These are phyloP conservation scores for Thymelicus lineola DNA, from an alignment of 2,888 invertebrate species.

Conservation along the genomic window DNA sequence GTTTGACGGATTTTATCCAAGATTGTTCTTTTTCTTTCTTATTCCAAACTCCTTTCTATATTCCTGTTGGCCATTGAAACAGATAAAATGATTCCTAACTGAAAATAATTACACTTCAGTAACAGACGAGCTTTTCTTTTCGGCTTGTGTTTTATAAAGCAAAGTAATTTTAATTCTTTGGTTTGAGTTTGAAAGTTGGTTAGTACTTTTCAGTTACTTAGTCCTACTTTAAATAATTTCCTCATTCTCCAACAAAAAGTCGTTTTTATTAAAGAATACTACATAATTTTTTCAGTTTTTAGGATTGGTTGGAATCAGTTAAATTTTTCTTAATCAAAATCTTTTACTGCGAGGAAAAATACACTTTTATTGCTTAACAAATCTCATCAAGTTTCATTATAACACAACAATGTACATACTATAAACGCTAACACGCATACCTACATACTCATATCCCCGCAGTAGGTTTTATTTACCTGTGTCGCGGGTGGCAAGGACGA, in stretches of 20 bases:
- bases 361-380: no score
- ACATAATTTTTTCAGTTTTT: not conserved
- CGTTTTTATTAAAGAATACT: slow-evolving; percentile 1
- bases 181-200: slow-evolving; percentile 11
- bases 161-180: slow-evolving; percentile 15
- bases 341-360: not conserved
- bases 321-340: not conserved
- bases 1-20: no score
- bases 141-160: slow-evolving; percentile 14
- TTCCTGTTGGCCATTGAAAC: not conserved
- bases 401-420: no score
- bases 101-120: slow-evolving; percentile 8
- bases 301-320: not conserved
- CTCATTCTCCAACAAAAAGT: slow-evolving; percentile 2
- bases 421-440: no score
- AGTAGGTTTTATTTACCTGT: no score
- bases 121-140: slow-evolving; percentile 6
- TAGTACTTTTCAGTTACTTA: slow-evolving; percentile 8
- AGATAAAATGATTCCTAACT: slow-evolving; percentile 6
- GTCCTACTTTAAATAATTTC: slow-evolving; percentile 8
- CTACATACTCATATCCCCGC: no score
- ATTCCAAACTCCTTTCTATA: not conserved
- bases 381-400: no score
- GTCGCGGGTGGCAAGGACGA: no score
- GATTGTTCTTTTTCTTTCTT: no score